Evolutionary conservation across 1,140 invertebrate species (phyloP).

Genomic region (Calephelis nemesis): DNA sequence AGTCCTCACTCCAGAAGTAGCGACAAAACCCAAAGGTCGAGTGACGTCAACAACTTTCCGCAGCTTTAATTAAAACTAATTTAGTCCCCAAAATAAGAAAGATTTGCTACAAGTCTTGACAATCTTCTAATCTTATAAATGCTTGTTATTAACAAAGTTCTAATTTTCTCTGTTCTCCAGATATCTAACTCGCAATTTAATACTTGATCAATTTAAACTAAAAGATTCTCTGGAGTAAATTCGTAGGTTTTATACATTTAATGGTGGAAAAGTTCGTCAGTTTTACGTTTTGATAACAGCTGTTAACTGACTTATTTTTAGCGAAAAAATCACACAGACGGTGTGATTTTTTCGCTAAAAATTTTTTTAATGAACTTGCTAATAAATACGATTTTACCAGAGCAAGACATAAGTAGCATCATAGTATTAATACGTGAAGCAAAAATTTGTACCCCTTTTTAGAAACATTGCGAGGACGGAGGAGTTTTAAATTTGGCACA

Average conservation of each 20-base stretch:
- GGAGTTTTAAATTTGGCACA: no score
- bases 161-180: constrained; percentile 1
- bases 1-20: constrained; percentile 1
- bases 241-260: constrained; percentile 10
- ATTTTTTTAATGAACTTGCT: no score
- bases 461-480: no score
- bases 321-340: no score
- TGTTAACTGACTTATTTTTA: neutral
- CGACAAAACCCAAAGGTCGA: constrained; percentile 17
- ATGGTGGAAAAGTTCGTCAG: constrained; percentile 11
- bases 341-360: no score
- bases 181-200: constrained; percentile 15
- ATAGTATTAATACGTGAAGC: no score
- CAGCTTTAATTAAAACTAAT: constrained; percentile 26
- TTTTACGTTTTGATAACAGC: constrained; percentile 8
- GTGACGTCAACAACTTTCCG: constrained; percentile 19
- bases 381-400: no score
- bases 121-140: constrained; percentile 22
- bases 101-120: constrained; percentile 17
- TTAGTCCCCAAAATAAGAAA: constrained; percentile 23
- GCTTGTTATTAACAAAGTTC: constrained; percentile 4
- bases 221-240: constrained; percentile 13
- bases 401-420: no score
- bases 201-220: constrained; percentile 23
- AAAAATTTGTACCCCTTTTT: no score